A percentile compares a stretch with the other conserved stretches of the same genome.
These are phyloP conservation scores for Chesias legatella DNA, from an alignment of 2,888 invertebrate genomes.

Conservation along the genomic window DNA sequence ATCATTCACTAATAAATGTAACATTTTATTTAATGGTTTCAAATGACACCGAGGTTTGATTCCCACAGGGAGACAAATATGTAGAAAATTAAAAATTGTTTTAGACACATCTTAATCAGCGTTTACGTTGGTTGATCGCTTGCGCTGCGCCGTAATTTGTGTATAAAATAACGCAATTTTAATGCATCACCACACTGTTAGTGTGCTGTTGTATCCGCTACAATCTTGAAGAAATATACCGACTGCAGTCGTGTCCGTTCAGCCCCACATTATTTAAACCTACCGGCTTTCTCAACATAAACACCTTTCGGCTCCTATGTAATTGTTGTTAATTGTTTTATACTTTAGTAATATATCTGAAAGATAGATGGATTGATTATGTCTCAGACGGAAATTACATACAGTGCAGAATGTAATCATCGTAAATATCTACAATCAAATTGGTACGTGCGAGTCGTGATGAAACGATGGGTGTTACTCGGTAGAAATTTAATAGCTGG, in stretches of 20 bases:
- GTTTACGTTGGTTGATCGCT: no score
- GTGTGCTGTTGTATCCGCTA: no score
- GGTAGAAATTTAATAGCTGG: constrained; percentile 10
- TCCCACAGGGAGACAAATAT: no score
- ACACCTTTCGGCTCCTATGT: constrained; percentile 21
- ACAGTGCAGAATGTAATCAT: constrained; percentile 7
- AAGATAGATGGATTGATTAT: constrained; percentile 11
- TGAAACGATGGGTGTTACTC: constrained; percentile 10
- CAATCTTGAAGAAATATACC: no score
- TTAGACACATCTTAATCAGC: no score
- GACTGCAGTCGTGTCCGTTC: not conserved
- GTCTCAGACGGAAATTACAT: constrained; percentile 11
- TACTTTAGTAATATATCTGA: constrained; percentile 4
- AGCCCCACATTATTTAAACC: not conserved
- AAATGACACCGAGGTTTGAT: no score
- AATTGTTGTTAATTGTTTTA: constrained; percentile 10
- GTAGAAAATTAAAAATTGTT: no score
- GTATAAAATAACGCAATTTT: no score
- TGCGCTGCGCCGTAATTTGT: no score
- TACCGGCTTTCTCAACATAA: constrained; percentile 21
- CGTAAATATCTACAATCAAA: constrained; percentile 11
- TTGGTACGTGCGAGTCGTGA: constrained; percentile 12
- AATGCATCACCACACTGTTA: no score
- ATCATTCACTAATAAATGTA: no score
- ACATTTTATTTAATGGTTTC: no score